Percentiles rank a stretch among this genome's conserved stretches.
Conservation (phyloP, 1,140 invertebrate genomes). For the Trichomalopsis sarcophagae region DNA sequence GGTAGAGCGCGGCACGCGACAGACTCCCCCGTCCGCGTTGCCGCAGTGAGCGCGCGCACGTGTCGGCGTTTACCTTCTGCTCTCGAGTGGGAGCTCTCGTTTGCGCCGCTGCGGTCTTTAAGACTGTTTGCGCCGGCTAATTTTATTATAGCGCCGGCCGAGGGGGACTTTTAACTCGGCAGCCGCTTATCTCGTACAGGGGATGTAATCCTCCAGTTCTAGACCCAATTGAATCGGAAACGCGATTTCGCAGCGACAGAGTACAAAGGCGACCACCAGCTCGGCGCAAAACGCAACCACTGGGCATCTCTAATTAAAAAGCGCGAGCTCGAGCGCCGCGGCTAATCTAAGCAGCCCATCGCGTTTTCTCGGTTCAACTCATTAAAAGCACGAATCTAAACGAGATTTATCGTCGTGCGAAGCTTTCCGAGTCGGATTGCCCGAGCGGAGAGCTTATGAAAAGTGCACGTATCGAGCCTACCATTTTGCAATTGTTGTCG, state of each 20-base stretch:
- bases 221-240: no score
- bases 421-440: not conserved
- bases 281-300: no score
- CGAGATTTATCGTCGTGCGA: not conserved
- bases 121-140: not conserved
- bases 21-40: not conserved
- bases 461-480: conserved; percentile 43
- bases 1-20: conserved; percentile 1
- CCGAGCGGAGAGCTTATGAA: not conserved
- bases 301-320: conserved; percentile 22
- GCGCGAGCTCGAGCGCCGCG: not conserved
- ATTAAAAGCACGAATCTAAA: conserved; percentile 32
- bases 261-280: no score
- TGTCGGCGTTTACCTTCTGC: conserved; percentile 2
- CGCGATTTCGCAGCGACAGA: no score
- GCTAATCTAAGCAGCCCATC: conserved; percentile 30
- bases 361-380: conserved; percentile 38
- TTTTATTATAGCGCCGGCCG: not conserved
- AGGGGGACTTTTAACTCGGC: not conserved
- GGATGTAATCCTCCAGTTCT: no score
- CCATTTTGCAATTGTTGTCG: conserved; percentile 64
- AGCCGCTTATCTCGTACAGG: not conserved
- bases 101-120: not conserved
- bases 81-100: not conserved
- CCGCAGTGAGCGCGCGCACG: not conserved